These are phyloP conservation scores for Zosterops hypoxanthus DNA, from an alignment of 2,113 vertebrate genomes.

Conservation along the genomic window DNA sequence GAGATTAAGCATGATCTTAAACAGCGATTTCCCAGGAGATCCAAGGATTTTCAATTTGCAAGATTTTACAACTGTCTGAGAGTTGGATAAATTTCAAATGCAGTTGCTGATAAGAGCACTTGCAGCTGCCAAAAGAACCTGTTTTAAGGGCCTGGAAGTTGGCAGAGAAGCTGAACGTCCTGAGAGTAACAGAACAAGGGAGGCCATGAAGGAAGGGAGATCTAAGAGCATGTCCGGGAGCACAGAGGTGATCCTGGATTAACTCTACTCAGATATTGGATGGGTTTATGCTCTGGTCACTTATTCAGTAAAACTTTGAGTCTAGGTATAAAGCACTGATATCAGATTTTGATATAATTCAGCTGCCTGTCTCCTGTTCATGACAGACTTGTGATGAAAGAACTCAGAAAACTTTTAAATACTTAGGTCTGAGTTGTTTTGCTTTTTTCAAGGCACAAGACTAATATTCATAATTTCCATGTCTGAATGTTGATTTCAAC, in stretches of 20 bases:
- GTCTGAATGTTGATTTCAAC: not conserved
- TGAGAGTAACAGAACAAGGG: not conserved
- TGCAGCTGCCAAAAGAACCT: conserved; percentile 64
- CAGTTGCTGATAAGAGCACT: conserved; percentile 68
- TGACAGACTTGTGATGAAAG: not conserved
- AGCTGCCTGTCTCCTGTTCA: not conserved
- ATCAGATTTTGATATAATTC: not conserved
- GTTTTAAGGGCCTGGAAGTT: conserved; percentile 64
- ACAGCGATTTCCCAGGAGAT: conserved; percentile 71
- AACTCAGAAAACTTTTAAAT: not conserved
- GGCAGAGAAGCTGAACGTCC: conserved; percentile 37
- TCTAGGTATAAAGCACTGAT: not conserved
- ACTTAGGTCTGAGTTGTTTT: not conserved
- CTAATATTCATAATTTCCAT: not conserved
- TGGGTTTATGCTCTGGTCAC: not conserved
- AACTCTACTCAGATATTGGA: not conserved
- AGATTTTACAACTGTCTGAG: conserved; percentile 72
- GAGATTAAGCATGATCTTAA: conserved; percentile 76
- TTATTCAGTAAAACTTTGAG: not conserved
- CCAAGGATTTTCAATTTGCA: conserved; percentile 74
- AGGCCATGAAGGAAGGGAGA: not conserved
- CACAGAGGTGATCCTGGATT: not conserved
- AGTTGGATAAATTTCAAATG: conserved; percentile 78
- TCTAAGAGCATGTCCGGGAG: not conserved
- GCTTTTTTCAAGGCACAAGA: not conserved